Base-by-base conservation (phyloP, 2,113 vertebrate species). In the Eonycteris spelaea region DNA sequence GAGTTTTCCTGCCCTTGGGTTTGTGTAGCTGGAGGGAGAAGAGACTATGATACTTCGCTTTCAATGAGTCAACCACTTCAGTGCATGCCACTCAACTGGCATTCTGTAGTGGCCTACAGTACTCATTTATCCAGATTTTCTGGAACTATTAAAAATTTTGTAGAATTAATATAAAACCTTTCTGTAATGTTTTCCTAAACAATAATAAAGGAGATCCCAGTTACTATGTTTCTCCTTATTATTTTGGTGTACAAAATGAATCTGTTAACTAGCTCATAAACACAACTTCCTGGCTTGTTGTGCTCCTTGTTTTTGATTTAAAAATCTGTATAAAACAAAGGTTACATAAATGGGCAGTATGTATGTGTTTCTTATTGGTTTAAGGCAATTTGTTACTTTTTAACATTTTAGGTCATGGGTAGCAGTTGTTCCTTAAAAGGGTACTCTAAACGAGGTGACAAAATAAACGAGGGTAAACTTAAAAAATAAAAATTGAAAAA, bases 231-330 rank as follows among this genome's bases (percentile, higher is more conserved):
- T 97, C 97, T 97, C 75, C 83, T 93, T 93, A 38, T 97, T 97
- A 97, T 26, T 92, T 40, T 95, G 89, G 87, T 61, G 53, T 96
- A 86, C 45, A 98, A 97, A 97, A 53, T 96, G 89, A 98, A 97
- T 96, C 87, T 7, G 19, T 94, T 97, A 98, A 97, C 80, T 79
- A 94, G 74, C 63, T 97, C 90, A 96, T 92, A 97, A 70, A 96
- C 80, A 85, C 86, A 96, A 97, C 74, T 94, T 96, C 70, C 57
- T 97, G 92, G 82, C 70, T 93, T 73, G 45, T 57, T 35, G 1
- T 61, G n/a, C 55, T 97, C 95, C 86, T 95, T 93, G 59, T 65
- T 97, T 87, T 92, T 97, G 22, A 95, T 95, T 87, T 97, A 45
- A 48, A 90, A 83, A 73, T 96, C 12, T 89, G 84, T 70, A 57